A percentile compares a stretch with the other conserved stretches of the same genome.
Evolutionary conservation across 2,113 vertebrate genomes (phyloP).

Genomic region (Crotalus horridus): DNA sequence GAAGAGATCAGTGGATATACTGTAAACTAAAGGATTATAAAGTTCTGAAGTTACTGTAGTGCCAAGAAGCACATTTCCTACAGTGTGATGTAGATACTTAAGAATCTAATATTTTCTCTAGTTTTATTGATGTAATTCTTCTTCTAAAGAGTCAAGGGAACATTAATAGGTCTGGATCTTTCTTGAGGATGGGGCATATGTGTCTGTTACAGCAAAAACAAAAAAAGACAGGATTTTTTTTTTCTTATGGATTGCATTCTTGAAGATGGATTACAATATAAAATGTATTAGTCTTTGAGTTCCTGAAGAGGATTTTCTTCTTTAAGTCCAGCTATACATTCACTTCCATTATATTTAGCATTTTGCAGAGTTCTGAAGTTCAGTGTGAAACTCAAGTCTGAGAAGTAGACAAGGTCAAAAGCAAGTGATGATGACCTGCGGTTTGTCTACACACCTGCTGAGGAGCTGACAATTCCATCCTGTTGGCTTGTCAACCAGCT

Average conservation of each 20-base stretch:
- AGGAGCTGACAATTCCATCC: conserved; percentile 19
- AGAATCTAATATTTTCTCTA: not conserved
- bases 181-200: not conserved
- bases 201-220: not conserved
- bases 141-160: not conserved
- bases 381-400: conserved; percentile 10
- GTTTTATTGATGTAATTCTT: not conserved
- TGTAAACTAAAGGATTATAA: not conserved
- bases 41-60: not conserved
- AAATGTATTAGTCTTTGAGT: not conserved
- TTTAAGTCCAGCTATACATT: not conserved
- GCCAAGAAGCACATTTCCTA: not conserved
- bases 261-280: not conserved
- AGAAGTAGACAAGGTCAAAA: conserved; percentile 15
- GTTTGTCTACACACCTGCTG: conserved; percentile 24
- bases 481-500: conserved; percentile 32
- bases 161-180: not conserved
- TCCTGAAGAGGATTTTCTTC: not conserved
- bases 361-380: not conserved
- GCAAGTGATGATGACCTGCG: not conserved
- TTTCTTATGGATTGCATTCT: not conserved
- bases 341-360: not conserved
- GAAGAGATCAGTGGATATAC: not conserved
- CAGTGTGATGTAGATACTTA: not conserved
- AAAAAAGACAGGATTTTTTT: not conserved